Base-by-base conservation (phyloP, 2,888 invertebrate genomes). In the Euspilapteryx auroguttella region DNA sequence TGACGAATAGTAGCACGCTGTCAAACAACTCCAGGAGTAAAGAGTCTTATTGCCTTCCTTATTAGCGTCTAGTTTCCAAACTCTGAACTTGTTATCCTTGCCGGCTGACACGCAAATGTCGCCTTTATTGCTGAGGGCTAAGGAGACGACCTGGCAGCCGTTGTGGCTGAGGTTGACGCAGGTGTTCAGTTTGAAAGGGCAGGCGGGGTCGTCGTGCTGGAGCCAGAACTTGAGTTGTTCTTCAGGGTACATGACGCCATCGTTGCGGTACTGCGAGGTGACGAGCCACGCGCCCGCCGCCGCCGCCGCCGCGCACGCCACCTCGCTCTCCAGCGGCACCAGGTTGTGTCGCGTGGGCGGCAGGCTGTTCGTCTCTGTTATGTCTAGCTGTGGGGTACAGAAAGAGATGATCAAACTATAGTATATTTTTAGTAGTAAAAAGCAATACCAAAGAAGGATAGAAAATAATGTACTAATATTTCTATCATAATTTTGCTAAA, bases 1-100 rank as follows among this genome's bases (percentile, higher is more conserved):
- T 0, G 71, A 62, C 0, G 75, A 68, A 27, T 75, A 75, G 32
- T 75, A 75, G 29, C 75, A 75, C 1, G 71, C 69, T 0, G 75
- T 69, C 2, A 66, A 36, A 31, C 75, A 75, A 3, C 32, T 40
- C 73, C 69, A 75, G 0, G 44, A 28, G 7, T 40, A 41, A 2
- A 47, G 21, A 14, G 28, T 31, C 7, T 25, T 29, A 3, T 17
- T 21, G n/a, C 4, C 13, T 15, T 25, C 11, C 17, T 17, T 17
- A 8, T 6, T 8, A 17, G 17, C 8, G 5, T 61, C 57, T 10
- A 47, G 47, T 36, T 50, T 62, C 75, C 75, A 75, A 39, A 75
- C 50, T 14, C 75, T 44, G 35, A 75, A 62, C 32, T 69, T 75
- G 33, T 71, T 59, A 28, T 75, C 75, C 0, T 45, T 35, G n/a